Percentiles rank a stretch among this genome's conserved stretches.
phyloP scores from a whole-genome alignment of 1,140 invertebrate species.

The Brachionus asplanchnoidis region DNA sequence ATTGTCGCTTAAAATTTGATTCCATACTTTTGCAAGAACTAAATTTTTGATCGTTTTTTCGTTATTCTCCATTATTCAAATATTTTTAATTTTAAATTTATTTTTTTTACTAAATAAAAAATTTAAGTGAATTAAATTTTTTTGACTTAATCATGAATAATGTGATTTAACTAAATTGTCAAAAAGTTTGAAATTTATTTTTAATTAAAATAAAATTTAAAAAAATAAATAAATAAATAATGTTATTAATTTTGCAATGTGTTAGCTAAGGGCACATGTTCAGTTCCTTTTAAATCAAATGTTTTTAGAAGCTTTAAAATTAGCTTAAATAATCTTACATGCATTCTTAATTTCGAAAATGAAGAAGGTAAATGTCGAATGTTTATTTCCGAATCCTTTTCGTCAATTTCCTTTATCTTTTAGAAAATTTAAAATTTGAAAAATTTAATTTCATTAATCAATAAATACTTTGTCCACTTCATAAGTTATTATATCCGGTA shows the following conservation, averaged over 20 bases:
- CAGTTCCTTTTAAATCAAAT: no score
- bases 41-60: not conserved
- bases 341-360: not conserved
- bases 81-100: not conserved
- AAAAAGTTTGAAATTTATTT: not conserved
- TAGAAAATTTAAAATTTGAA: not conserved
- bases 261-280: no score
- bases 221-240: not conserved
- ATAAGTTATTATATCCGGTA: not conserved
- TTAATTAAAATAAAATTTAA: not conserved
- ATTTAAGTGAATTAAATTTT: not conserved
- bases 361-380: not conserved
- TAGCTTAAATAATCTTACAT: not conserved
- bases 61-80: not conserved
- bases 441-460: not conserved
- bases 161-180: not conserved
- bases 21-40: slow-evolving; percentile 18
- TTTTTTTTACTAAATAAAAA: not conserved
- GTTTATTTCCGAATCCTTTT: not conserved
- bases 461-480: not conserved
- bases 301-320: not conserved
- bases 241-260: no score
- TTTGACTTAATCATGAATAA: not conserved
- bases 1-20: not conserved
- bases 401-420: not conserved